These are phyloP conservation scores for Hemaris fuciformis DNA, from an alignment of 2,888 invertebrate genomes.

Conservation along the genomic window DNA sequence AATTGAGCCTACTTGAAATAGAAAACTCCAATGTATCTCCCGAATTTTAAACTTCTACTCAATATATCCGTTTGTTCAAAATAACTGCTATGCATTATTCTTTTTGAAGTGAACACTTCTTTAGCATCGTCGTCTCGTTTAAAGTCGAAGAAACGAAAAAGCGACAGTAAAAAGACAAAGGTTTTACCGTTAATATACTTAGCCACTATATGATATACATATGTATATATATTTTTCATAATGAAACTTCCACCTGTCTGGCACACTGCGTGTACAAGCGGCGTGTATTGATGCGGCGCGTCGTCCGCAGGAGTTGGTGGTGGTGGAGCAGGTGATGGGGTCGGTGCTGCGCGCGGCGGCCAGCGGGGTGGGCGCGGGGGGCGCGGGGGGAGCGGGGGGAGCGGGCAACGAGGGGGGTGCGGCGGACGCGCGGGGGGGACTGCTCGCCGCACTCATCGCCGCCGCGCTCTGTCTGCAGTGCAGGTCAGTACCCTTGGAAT, in stretches of 20 bases:
- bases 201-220: no score
- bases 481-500: constrained; percentile 53
- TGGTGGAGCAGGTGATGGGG: constrained; percentile 67
- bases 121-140: no score
- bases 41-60: no score
- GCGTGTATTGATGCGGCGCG: neutral
- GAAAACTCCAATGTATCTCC: no score
- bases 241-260: neutral
- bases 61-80: no score
- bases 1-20: no score
- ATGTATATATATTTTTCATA: no score
- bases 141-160: no score
- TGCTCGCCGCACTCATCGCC: constrained; percentile 58
- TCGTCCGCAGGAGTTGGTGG: constrained; percentile 56
- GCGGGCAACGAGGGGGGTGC: constrained; percentile 20
- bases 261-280: neutral
- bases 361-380: constrained; percentile 20
- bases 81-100: no score
- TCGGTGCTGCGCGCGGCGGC: constrained; percentile 36
- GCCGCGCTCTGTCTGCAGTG: constrained; percentile 60
- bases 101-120: no score
- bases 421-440: constrained; percentile 41
- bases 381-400: constrained; percentile 21
- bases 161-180: no score
- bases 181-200: no score